Evolutionary conservation across 2,797 vertebrate genomes (phyloP).

Genomic region (Squalus acanthias): DNA sequence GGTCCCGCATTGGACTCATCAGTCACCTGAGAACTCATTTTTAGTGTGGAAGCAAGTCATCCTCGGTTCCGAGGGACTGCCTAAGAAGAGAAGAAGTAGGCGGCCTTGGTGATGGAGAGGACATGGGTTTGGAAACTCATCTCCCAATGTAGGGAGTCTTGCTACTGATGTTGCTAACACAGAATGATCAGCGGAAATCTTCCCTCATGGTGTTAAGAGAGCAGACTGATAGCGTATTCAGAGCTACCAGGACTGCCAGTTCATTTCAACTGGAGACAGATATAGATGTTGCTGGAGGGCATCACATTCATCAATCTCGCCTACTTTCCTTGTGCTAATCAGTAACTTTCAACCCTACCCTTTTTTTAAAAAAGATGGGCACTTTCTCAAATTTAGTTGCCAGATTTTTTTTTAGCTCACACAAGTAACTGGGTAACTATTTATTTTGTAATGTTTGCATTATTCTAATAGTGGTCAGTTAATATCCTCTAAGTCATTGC

Average conservation of each 20-base stretch:
- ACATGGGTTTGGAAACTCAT: too few species aligned
- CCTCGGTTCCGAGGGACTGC: too few species aligned
- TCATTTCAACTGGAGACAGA: not conserved
- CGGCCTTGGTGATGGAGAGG: too few species aligned
- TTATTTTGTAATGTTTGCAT: slow-evolving; percentile 38
- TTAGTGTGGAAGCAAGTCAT: too few species aligned
- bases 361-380: not conserved
- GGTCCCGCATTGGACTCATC: too few species aligned
- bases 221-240: not conserved
- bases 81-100: too few species aligned
- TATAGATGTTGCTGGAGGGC: not conserved
- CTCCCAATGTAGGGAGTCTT: too few species aligned
- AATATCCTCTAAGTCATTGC: slow-evolving; percentile 53
- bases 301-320: not conserved
- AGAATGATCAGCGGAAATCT: too few species aligned
- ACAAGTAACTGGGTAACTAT: not conserved
- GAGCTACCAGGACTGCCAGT: not conserved
- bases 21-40: too few species aligned
- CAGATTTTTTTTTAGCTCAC: too few species aligned
- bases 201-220: not conserved
- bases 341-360: not conserved
- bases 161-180: too few species aligned
- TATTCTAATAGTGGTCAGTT: slow-evolving; percentile 55
- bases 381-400: not conserved
- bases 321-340: not conserved